Evolutionary conservation across 2,888 invertebrate species (phyloP).

Genomic region (Polymixis lichenea): DNA sequence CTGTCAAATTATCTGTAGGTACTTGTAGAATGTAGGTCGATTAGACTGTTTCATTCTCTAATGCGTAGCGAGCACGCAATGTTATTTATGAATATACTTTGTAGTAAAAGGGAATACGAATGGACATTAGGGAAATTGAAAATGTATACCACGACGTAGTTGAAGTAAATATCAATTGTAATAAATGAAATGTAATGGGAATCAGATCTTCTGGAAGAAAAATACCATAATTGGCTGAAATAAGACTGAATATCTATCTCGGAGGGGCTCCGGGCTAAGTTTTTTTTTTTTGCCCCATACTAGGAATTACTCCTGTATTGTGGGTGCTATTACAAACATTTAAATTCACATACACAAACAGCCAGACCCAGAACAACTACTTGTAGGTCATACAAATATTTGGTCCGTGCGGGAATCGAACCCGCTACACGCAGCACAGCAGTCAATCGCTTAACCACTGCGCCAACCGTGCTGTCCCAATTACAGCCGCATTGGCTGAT

Average conservation of each 20-base stretch:
- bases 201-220: not conserved
- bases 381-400: no score
- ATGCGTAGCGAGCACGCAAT: constrained; percentile 41
- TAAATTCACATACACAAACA: no score
- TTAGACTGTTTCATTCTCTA: constrained; percentile 39
- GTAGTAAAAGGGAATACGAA: not conserved
- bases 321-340: no score
- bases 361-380: no score
- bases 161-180: not conserved
- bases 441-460: no score
- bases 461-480: no score
- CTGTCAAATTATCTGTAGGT: constrained; percentile 70
- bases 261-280: not conserved
- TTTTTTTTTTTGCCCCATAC: no score
- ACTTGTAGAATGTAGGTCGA: constrained; percentile 68
- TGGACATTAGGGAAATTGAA: not conserved
- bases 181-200: not conserved
- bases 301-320: no score
- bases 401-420: no score
- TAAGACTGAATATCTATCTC: no score
- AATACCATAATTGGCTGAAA: not conserved
- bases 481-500: not conserved
- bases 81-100: constrained; percentile 12
- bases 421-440: no score
- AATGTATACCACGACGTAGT: not conserved